phyloP scores from a whole-genome alignment of 2,888 invertebrate genomes.

The Alitta virens region DNA sequence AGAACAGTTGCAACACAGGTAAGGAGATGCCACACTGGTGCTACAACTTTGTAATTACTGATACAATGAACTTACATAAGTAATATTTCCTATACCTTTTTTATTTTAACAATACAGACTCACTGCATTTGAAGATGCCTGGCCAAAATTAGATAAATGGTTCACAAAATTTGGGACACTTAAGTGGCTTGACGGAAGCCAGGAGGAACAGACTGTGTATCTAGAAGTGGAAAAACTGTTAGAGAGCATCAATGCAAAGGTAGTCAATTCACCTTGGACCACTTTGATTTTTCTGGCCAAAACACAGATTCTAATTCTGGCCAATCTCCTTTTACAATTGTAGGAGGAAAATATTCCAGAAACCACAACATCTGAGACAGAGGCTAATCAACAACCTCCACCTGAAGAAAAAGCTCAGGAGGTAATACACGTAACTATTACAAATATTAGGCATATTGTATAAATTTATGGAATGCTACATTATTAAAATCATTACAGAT shows the following conservation, averaged over 20 bases:
- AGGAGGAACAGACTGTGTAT: slow-evolving; percentile 37
- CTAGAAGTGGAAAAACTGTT: slow-evolving; percentile 51
- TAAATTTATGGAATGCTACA: not conserved
- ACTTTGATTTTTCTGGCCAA: too few relatives aligned
- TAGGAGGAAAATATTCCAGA: slow-evolving; percentile 24
- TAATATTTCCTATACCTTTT: slow-evolving; percentile 3
- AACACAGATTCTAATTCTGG: too few relatives aligned
- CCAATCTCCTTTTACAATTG: too few relatives aligned
- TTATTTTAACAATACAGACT: too few relatives aligned
- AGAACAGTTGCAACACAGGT: slow-evolving; percentile 55
- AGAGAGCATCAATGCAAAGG: slow-evolving; percentile 49
- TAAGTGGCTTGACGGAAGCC: slow-evolving; percentile 42
- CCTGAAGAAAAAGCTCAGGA: slow-evolving; percentile 34
- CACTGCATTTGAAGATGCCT: slow-evolving; percentile 49
- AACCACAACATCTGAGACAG: slow-evolving; percentile 16
- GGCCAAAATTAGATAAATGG: slow-evolving; percentile 55
- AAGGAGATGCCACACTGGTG: not conserved
- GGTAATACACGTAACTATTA: slow-evolving; percentile 8
- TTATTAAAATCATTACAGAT: not conserved
- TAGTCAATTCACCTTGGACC: slow-evolving; percentile 28
- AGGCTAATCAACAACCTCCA: slow-evolving; percentile 26
- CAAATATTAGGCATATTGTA: not conserved
- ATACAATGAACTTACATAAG: not conserved
- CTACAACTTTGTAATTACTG: not conserved
- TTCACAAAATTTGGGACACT: slow-evolving; percentile 50